A percentile compares a stretch with the other conserved stretches of the same genome.
These are phyloP conservation scores for Morinoia aosen DNA, from an alignment of 2,888 invertebrate species.

Conservation along the genomic window DNA sequence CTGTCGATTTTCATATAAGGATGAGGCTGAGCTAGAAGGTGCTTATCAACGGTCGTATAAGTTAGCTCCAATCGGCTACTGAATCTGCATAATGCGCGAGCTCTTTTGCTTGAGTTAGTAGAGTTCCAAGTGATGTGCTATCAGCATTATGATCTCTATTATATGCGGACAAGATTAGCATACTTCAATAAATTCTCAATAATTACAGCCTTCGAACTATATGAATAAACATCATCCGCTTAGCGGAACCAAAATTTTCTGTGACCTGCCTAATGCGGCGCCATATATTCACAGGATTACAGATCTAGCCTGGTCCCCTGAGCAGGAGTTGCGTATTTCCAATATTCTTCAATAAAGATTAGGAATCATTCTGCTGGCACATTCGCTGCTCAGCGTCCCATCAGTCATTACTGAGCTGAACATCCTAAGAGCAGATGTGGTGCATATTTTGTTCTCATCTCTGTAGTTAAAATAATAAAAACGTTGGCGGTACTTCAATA, in stretches of 20 bases:
- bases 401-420: background rate
- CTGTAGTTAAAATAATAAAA: slow-evolving; percentile 1
- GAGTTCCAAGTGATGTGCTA: slow-evolving; percentile 42
- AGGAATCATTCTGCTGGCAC: background rate
- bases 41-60: slow-evolving; percentile 52
- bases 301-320: background rate
- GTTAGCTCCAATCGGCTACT: slow-evolving; percentile 51
- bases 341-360: background rate
- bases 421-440: background rate
- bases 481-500: slow-evolving; percentile 29
- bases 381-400: background rate
- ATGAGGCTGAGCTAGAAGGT: slow-evolving; percentile 48
- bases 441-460: slow-evolving; percentile 1
- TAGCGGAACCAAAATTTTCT: background rate
- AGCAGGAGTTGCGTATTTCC: background rate
- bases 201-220: slow-evolving; percentile 45
- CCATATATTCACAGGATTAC: slow-evolving; percentile 18
- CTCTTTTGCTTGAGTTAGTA: slow-evolving; percentile 50
- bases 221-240: slow-evolving; percentile 46
- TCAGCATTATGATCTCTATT: slow-evolving; percentile 51
- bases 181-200: slow-evolving; percentile 36
- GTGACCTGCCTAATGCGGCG: background rate
- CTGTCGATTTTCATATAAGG: slow-evolving; percentile 51
- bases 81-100: slow-evolving; percentile 46
- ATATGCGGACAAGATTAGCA: slow-evolving; percentile 47